Percentiles rank a stretch among this genome's conserved stretches.
Conservation (phyloP, 2,113 vertebrate species). For the Riparia riparia region DNA sequence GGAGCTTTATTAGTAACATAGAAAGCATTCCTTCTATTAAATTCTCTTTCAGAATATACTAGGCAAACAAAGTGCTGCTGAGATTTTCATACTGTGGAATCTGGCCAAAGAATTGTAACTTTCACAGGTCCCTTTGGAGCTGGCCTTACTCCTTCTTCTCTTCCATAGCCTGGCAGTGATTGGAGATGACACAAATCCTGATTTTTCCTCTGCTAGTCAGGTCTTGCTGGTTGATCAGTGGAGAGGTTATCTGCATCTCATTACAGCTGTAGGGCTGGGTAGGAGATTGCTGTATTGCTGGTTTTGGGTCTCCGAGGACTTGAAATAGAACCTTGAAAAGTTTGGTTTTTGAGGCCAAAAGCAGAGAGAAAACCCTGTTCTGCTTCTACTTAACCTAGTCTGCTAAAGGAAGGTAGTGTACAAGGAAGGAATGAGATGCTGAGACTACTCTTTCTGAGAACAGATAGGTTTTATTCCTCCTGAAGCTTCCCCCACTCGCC, state of each 20-base stretch:
- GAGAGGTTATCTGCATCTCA: not conserved
- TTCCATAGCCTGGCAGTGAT: not conserved
- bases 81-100: not conserved
- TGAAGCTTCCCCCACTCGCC: not conserved
- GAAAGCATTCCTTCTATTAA: not conserved
- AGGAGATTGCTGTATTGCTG: not conserved
- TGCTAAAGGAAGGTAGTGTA: not conserved
- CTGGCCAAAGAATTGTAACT: not conserved
- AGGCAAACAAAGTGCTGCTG: not conserved
- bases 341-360: not conserved
- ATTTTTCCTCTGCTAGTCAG: not conserved
- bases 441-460: not conserved
- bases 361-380: not conserved
- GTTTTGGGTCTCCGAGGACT: not conserved
- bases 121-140: not conserved
- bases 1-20: not conserved
- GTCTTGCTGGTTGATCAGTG: not conserved
- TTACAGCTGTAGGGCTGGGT: not conserved
- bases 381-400: not conserved
- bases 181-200: not conserved
- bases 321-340: not conserved
- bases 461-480: not conserved
- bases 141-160: not conserved
- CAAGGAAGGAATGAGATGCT: not conserved
- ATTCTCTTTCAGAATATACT: not conserved